phyloP scores from a whole-genome alignment of 2,797 vertebrate genomes.

The Enteromius afrohamiltoni region DNA sequence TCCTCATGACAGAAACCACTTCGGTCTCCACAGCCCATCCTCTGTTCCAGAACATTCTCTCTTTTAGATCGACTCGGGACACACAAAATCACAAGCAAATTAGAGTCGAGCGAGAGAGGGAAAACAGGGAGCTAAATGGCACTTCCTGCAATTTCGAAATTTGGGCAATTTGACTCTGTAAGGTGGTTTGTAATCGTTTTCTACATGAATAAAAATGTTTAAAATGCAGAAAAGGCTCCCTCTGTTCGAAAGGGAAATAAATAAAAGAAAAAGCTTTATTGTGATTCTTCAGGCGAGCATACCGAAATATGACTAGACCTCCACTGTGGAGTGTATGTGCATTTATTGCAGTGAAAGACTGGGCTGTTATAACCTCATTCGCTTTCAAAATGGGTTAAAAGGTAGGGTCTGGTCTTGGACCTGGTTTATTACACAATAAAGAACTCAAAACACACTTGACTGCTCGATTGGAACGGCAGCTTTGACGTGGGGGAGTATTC shows the following conservation, averaged over 20 bases:
- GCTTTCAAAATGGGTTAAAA: slow-evolving; percentile 33
- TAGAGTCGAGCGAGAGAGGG: slow-evolving; percentile 12
- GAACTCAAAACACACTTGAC: slow-evolving; percentile 44
- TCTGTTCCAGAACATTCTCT: slow-evolving; percentile 59
- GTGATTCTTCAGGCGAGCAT: slow-evolving; percentile 43
- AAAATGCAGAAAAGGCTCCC: slow-evolving; percentile 30
- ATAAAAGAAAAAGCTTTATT: slow-evolving; percentile 37
- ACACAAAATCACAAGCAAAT: slow-evolving; percentile 53
- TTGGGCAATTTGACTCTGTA: slow-evolving; percentile 31
- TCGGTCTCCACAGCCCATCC: slow-evolving; percentile 57
- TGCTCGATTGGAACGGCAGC: slow-evolving; percentile 43
- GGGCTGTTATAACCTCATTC: slow-evolving; percentile 41
- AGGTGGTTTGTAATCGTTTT: slow-evolving; percentile 18
- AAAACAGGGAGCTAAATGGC: slow-evolving; percentile 31
- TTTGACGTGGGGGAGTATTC: slow-evolving; percentile 50
- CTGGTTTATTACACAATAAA: slow-evolving; percentile 57
- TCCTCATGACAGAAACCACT: slow-evolving; percentile 63
- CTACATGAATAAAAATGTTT: slow-evolving; percentile 18
- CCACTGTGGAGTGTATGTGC: slow-evolving; percentile 19
- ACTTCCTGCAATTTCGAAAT: slow-evolving; percentile 45
- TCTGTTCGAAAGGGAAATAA: slow-evolving; percentile 32
- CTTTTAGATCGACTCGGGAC: slow-evolving; percentile 38
- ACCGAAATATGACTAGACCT: slow-evolving; percentile 33
- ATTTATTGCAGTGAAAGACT: slow-evolving; percentile 38
- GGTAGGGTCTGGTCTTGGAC: slow-evolving; percentile 39